Evolutionary conservation across 2,888 invertebrate species (phyloP).

Genomic region (Pogonocherus hispidulus): DNA sequence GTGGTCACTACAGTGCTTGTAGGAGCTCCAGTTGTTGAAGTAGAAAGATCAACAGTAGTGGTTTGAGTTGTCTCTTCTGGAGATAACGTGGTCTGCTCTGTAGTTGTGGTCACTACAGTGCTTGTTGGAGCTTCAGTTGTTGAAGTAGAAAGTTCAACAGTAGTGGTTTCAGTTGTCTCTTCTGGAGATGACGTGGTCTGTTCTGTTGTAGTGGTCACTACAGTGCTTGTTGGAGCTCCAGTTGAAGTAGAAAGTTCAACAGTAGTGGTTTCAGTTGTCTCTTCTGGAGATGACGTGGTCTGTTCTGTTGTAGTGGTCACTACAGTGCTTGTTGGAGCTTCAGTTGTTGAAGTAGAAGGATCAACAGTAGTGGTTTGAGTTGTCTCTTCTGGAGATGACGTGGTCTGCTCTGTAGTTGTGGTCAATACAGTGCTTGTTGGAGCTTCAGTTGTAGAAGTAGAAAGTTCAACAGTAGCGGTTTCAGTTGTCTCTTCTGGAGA

Average conservation of each 20-base stretch:
- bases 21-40: background rate
- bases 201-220: too few relatives aligned
- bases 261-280: slow-evolving; percentile 10
- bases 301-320: too few relatives aligned
- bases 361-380: background rate
- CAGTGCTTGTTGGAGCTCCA: background rate
- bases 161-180: slow-evolving; percentile 6
- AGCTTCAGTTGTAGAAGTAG: slow-evolving; percentile 7
- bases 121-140: background rate
- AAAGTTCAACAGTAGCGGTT: slow-evolving; percentile 6
- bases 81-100: background rate
- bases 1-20: too few relatives aligned
- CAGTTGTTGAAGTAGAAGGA: background rate
- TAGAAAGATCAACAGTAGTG: background rate
- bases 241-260: background rate
- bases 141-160: background rate
- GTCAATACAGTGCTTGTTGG: background rate
- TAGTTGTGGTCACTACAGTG: background rate
- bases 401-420: background rate
- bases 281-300: background rate
- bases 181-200: background rate
- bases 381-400: background rate
- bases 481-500: background rate
- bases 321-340: too few relatives aligned
- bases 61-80: background rate